These are phyloP conservation scores for Sinosuthora webbiana DNA, from an alignment of 2,113 vertebrate species.

Conservation along the genomic window DNA sequence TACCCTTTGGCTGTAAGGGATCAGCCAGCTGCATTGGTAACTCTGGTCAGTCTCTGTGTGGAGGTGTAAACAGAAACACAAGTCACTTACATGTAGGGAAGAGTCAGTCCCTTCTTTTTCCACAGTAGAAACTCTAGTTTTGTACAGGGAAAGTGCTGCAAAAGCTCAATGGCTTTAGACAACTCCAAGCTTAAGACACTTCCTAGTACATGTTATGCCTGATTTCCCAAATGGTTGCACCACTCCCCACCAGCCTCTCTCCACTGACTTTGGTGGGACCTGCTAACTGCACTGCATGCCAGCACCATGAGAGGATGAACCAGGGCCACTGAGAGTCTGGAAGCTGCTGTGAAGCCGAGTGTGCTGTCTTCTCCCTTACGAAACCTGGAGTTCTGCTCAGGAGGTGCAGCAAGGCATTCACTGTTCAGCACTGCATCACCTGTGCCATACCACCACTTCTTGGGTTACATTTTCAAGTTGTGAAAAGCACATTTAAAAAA, in stretches of 20 bases:
- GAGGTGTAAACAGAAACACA: neutral
- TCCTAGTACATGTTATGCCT: neutral
- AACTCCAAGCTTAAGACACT: neutral
- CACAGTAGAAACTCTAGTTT: neutral
- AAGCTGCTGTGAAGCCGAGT: neutral
- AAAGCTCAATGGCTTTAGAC: neutral
- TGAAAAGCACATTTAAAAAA: neutral
- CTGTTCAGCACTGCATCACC: neutral
- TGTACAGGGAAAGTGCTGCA: neutral
- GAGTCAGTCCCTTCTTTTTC: neutral
- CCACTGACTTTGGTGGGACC: neutral
- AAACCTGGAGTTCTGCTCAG: neutral
- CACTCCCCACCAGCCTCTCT: neutral
- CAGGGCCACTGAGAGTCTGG: neutral
- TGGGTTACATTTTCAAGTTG: neutral
- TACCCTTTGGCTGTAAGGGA: neutral
- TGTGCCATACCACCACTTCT: neutral
- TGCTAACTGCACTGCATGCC: neutral
- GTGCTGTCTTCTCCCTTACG: neutral
- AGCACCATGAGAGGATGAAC: neutral
- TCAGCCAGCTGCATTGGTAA: neutral
- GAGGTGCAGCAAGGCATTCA: neutral
- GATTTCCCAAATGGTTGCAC: neutral
- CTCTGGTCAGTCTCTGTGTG: neutral
- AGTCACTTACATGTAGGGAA: neutral